These are phyloP conservation scores for Cyclina sinensis DNA, from an alignment of 1,140 invertebrate species.

Conservation along the genomic window DNA sequence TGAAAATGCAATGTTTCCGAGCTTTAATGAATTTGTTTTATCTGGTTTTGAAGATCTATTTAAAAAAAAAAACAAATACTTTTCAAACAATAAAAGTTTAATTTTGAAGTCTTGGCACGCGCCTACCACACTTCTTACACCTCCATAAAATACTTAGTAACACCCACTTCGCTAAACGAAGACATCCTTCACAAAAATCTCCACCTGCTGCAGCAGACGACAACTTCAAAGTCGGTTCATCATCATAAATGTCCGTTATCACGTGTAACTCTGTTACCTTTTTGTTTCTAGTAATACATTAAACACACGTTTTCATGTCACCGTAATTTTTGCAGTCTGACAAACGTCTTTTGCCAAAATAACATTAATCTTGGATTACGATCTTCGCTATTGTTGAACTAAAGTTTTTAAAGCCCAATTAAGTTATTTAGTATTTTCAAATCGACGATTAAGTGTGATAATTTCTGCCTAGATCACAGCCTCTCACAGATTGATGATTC, in stretches of 20 bases:
- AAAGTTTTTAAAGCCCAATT: slow-evolving; percentile 20
- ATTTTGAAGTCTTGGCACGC: slow-evolving; percentile 7
- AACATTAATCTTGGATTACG: neutral
- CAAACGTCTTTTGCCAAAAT: neutral
- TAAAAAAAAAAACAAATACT: too few relatives aligned
- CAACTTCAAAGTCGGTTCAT: slow-evolving; percentile 11
- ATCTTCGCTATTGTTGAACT: neutral
- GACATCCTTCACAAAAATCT: neutral
- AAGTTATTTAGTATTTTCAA: slow-evolving; percentile 38
- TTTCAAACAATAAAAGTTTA: too few relatives aligned
- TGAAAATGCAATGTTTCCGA: too few relatives aligned
- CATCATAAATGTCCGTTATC: slow-evolving; percentile 45
- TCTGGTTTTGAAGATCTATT: too few relatives aligned
- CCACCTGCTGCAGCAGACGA: slow-evolving; percentile 30
- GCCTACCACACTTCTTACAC: slow-evolving; percentile 31
- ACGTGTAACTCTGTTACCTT: neutral
- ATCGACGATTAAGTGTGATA: neutral
- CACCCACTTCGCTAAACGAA: slow-evolving; percentile 11
- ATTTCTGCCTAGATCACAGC: slow-evolving; percentile 23
- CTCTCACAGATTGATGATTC: neutral
- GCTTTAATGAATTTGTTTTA: too few relatives aligned
- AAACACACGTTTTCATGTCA: neutral
- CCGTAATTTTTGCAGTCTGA: neutral
- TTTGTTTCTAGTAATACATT: neutral
- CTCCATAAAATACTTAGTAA: slow-evolving; percentile 7